Conservation (phyloP, 2,797 vertebrate species). For the Rhinogobio ventralis region DNA sequence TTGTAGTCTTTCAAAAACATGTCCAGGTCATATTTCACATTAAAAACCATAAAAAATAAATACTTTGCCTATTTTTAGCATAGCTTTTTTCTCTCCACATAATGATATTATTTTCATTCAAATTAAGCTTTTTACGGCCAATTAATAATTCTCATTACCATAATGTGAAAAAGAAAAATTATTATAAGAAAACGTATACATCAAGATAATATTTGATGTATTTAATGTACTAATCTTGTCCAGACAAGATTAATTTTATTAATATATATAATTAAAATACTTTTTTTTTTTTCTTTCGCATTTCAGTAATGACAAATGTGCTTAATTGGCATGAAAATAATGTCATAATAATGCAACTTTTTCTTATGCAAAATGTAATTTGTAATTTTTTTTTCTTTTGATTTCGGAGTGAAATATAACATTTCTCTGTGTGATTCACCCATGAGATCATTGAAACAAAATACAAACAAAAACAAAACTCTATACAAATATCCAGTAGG, state of each 20-base stretch:
- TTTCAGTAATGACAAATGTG: background rate
- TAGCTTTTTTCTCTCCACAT: background rate
- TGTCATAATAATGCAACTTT: background rate
- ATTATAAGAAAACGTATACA: background rate
- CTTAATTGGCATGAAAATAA: background rate
- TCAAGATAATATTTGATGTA: background rate
- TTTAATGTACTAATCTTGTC: too few species aligned
- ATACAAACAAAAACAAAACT: background rate
- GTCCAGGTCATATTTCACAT: slow-evolving; percentile 1
- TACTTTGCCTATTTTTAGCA: background rate
- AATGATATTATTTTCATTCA: background rate
- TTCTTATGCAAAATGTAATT: background rate
- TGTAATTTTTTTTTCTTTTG: background rate
- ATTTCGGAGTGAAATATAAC: background rate
- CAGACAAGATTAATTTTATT: background rate
- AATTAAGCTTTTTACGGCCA: background rate
- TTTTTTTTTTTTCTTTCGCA: background rate
- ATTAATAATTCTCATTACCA: background rate
- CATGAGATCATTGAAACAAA: background rate
- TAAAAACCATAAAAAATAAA: background rate
- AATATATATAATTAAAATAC: background rate
- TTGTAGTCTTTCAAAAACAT: background rate
- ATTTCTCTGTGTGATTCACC: background rate
- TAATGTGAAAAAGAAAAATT: background rate
- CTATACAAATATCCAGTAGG: background rate